These are phyloP conservation scores for Perca schrenkii DNA, from an alignment of 2,113 vertebrate genomes.

Conservation along the genomic window DNA sequence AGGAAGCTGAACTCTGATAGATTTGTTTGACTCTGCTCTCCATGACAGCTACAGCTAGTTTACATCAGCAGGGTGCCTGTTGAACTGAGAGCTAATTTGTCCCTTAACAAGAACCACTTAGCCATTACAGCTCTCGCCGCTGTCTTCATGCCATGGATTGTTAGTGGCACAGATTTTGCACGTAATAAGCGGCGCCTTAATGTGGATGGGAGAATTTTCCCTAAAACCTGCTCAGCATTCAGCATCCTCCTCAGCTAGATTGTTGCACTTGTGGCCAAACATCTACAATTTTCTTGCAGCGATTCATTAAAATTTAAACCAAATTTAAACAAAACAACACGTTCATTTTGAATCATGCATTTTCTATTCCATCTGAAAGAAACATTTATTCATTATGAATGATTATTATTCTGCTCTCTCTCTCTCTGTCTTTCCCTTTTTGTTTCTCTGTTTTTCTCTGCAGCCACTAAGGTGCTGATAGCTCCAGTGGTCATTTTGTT, in stretches of 20 bases:
- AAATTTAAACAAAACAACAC: background rate
- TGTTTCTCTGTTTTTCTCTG: constrained; percentile 58
- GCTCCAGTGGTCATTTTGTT: constrained; percentile 93
- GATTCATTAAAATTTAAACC: constrained; percentile 4
- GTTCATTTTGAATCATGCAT: background rate
- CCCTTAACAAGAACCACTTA: constrained; percentile 44
- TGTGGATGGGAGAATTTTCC: constrained; percentile 4
- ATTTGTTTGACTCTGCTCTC: constrained; percentile 33
- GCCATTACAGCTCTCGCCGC: constrained; percentile 18
- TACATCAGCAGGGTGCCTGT: constrained; percentile 41
- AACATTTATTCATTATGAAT: constrained; percentile 11
- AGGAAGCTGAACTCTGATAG: constrained; percentile 25
- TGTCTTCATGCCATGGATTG: background rate
- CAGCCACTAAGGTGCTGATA: constrained; percentile 94
- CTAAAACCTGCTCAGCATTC: background rate
- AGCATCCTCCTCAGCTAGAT: background rate
- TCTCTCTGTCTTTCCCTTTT: background rate
- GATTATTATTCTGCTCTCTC: constrained; percentile 8
- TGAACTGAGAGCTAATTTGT: constrained; percentile 44
- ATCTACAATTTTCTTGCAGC: background rate
- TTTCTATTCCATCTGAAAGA: background rate
- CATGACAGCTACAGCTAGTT: constrained; percentile 36
- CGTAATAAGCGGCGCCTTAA: constrained; percentile 24
- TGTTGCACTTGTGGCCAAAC: background rate
- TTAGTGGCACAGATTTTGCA: constrained; percentile 18